Base-by-base conservation (phyloP, 2,888 invertebrate species). In the Coelogynopora nodosa region DNA sequence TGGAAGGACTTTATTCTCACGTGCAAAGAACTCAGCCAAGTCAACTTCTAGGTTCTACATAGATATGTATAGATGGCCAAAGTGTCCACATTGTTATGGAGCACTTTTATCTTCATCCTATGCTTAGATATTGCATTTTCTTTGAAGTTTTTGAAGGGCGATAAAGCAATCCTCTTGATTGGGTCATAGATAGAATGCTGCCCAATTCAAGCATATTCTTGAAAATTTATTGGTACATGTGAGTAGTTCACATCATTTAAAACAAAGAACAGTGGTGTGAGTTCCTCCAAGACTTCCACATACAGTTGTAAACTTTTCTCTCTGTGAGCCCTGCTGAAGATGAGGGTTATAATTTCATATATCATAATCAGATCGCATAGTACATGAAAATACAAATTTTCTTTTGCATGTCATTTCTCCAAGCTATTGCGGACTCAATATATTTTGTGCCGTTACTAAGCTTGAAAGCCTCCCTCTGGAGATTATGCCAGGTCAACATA, bases 21-120 rank as follows among this genome's bases (percentile, higher is more conserved):
- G 87, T 30, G 82, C 67, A 87, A 87, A 87, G 85, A 87, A 87
- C 80, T 87, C 82, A 18, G 30, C 29, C 67, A 87, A 80, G 31
- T 87, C 85, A 85, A 0, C 67, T 29, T 87, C 67, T n/a, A 84
- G 5, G 30, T 31, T 31, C 49, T 87, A 31, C 67, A 87, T 18
- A 31, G 84, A 84, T n/a, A 87, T 87, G 74, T 87, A 87, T 23
- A 87, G 67, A 28, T 82, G 67, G 30, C 67, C 80, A 82, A 87
- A 87, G 26, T 82, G 85, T 84, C 84, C 67, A 87, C 84, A 84
- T 87, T 87, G 0, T 74, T 87, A 0, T 87, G 30, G 23, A 87
- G 87, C 18, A 74, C 74, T 67, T 30, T 84, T 27, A 84, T 67
- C 84, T 86, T 84, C 67, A 30, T 86, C 18, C 28, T 67, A 10